phyloP scores from a whole-genome alignment of 2,113 vertebrate genomes.

The Rhinolophus ferrumequinum region DNA sequence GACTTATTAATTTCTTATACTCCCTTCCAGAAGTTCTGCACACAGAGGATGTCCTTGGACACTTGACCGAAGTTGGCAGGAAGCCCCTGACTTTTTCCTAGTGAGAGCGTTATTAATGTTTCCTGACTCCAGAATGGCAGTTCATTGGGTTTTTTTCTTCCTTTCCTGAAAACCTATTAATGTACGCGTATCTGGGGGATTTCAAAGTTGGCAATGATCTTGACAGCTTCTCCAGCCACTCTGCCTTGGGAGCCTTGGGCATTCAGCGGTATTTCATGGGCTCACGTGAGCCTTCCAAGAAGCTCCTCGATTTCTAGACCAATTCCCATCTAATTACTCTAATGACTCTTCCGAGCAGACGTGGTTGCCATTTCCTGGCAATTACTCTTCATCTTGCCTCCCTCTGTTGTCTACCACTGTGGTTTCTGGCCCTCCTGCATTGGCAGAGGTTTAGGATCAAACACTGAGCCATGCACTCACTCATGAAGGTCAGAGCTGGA shows the following conservation, averaged over 20 bases:
- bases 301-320: not conserved
- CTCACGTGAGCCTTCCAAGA: not conserved
- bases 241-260: not conserved
- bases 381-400: not conserved
- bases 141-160: not conserved
- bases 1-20: not conserved
- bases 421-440: not conserved
- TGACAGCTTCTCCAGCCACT: not conserved
- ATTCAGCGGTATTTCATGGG: not conserved
- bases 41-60: not conserved
- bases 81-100: not conserved
- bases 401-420: not conserved
- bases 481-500: not conserved
- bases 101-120: not conserved
- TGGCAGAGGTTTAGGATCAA: constrained; percentile 16
- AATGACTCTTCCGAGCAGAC: not conserved
- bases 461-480: not conserved
- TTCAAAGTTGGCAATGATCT: not conserved
- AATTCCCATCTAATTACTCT: not conserved
- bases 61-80: not conserved
- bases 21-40: not conserved
- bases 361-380: not conserved
- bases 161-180: constrained; percentile 16
- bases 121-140: constrained; percentile 45
- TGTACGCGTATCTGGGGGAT: not conserved